Evolutionary conservation across 30 jellyfish, hydroid and myxozoan species (phyloP), one percentile per base, ranked within the genome.

Genomic region (Morbakka virulenta): DNA sequence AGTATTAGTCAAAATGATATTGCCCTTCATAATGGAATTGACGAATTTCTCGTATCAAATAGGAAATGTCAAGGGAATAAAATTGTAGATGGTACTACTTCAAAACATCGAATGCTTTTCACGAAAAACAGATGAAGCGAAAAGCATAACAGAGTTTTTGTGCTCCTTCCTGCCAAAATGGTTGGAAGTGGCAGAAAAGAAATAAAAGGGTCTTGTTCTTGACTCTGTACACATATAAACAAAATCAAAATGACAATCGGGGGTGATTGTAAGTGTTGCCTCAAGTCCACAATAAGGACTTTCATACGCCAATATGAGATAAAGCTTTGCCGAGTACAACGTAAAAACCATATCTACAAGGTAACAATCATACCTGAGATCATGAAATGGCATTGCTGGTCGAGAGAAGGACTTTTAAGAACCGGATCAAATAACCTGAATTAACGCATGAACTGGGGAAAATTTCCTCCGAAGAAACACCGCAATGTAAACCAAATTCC

Each of bases 281-380:
- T 36, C 21, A 61, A 61, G 27, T n/a, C 47, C 26, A 36, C 72
- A 28, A 61, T 61, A n/a, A 12, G 47, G 17, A 36, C 72, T 0
- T 61, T 61, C 26, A 17, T 61, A n/a, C 72, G 72, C 26, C 21
- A 17, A 23, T 61, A 61, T 0, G 29, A 23, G 13, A 61, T 61
- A 12, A 61, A 61, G 26, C 26, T 61, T n/a, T n/a, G 72, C 17
- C 21, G 72, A 23, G 72, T 23, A n/a, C 72, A 61, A 23, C 72
- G 72, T 0, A 61, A 61, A 23, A 57, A 61, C 21, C 21, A 61
- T n/a, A 36, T 61, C 26, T 28, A 61, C 72, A 61, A 61, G 29
- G 29, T 36, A 23, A 36, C 72, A 23, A n/a, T n/a, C 29, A 14
- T 61, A 23, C 72, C 0, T 12, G 24, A 6, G 24, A 6, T 57